phyloP scores from a whole-genome alignment of 2,888 invertebrate species.

The Petrophora chlorosata region DNA sequence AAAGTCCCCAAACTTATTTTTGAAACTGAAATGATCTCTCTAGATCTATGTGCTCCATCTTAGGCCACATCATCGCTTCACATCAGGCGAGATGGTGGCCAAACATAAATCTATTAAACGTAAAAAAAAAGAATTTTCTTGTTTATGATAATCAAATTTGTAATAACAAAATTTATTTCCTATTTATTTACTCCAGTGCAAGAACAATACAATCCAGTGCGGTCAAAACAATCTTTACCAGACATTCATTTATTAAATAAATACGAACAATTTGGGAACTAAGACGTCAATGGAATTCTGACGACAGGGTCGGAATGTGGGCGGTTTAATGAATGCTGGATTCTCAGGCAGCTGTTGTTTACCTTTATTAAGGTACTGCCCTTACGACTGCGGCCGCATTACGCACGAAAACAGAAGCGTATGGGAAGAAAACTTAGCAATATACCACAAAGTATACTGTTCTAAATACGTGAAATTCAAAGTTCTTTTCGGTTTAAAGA shows the following conservation, averaged over 20 bases:
- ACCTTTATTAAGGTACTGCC: slow-evolving; percentile 6
- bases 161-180: not conserved
- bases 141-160: too few relatives aligned
- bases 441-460: too few relatives aligned
- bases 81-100: too few relatives aligned
- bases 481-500: too few relatives aligned
- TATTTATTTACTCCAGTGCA: not conserved
- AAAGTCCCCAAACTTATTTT: too few relatives aligned
- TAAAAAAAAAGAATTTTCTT: too few relatives aligned
- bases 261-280: slow-evolving; percentile 23
- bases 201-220: slow-evolving; percentile 12
- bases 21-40: too few relatives aligned
- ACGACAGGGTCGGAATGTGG: slow-evolving; percentile 28
- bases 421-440: too few relatives aligned
- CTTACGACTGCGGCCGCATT: not conserved
- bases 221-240: slow-evolving; percentile 9
- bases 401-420: not conserved
- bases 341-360: not conserved
- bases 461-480: too few relatives aligned
- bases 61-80: too few relatives aligned
- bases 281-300: slow-evolving; percentile 31
- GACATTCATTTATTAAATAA: slow-evolving; percentile 28
- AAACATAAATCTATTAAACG: too few relatives aligned
- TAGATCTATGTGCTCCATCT: too few relatives aligned
- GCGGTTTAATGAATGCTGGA: slow-evolving; percentile 22